Evolutionary conservation across 2,888 invertebrate species (phyloP), one percentile per base, ranked within the genome.

Genomic region (Vanessa cardui): DNA sequence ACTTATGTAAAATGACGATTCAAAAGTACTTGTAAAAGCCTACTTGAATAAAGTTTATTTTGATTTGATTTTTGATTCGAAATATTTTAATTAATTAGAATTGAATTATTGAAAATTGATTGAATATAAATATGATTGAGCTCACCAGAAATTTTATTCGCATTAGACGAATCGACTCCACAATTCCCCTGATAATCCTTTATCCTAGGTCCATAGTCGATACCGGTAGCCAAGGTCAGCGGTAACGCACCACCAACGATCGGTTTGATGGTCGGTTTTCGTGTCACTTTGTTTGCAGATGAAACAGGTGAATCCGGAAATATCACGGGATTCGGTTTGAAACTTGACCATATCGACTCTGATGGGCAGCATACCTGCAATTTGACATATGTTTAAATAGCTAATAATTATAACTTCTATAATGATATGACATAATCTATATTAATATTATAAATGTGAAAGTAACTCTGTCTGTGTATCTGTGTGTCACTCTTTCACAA

Each of bases 291-390:
- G n/a, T 0, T 12, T 54, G 15, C 49, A 64, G 45, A 45, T 21
- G 1, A 12, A 15, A 44, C n/a, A 2, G n/a, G 44, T 5, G 58
- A 12, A 16, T 58, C 58, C 0, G 68, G 66, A 33, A 62, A 73
- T 58, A 66, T 33, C 0, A 74, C 62, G 21, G 74, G 76, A 8
- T 67, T 71, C 26, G 70, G 56, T n/a, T 62, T 58, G 67, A 74
- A 74, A 5, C 49, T 62, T 0, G 68, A 45, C 80, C 79, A 78
- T n/a, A 71, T 62, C 8, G 62, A 56, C 68, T 67, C 44, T 0
- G 76, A 66, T 50, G 80, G 80, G 56, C 80, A 80, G 69, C 80
- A 80, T 2, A 79, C 76, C 79, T 80, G 73, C 44, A 71, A 69
- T 21, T 50, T 63, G 4, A 39, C 12, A 12, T 39, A 39, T 39